These are phyloP conservation scores for Plebejus anna DNA, from an alignment of 2,888 invertebrate genomes.

Conservation along the genomic window DNA sequence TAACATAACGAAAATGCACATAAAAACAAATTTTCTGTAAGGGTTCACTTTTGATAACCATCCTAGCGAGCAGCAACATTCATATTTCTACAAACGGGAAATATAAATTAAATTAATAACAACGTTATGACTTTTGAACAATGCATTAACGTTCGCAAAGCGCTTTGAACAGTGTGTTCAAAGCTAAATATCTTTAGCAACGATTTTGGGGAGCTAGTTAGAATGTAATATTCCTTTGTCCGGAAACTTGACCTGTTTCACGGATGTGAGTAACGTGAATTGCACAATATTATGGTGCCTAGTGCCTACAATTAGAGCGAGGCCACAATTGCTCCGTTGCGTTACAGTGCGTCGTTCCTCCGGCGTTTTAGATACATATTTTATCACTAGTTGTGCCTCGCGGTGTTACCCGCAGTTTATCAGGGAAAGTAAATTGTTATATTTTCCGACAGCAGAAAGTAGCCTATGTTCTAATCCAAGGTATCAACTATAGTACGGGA, in stretches of 20 bases:
- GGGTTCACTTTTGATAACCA: too few species aligned
- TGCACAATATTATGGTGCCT: background rate
- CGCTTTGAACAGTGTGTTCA: slow-evolving; percentile 23
- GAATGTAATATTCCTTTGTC: slow-evolving; percentile 24
- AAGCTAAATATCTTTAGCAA: slow-evolving; percentile 21
- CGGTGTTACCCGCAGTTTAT: too few species aligned
- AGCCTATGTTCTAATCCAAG: too few species aligned
- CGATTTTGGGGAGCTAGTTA: slow-evolving; percentile 17
- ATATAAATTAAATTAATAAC: background rate
- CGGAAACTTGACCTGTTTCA: slow-evolving; percentile 16
- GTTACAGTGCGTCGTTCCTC: background rate
- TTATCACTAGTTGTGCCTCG: too few species aligned
- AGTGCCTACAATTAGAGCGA: background rate
- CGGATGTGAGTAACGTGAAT: slow-evolving; percentile 19
- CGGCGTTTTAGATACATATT: background rate
- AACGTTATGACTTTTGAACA: slow-evolving; percentile 15
- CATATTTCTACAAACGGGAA: slow-evolving; percentile 3
- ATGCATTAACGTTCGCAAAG: slow-evolving; percentile 21
- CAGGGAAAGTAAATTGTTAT: too few species aligned
- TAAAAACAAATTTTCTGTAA: too few species aligned
- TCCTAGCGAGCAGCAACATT: too few species aligned
- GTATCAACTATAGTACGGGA: too few species aligned
- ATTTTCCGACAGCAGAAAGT: too few species aligned
- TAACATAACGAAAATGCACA: too few species aligned
- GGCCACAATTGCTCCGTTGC: background rate